These are phyloP conservation scores for Tetramorium alpestre DNA, from an alignment of 1,140 invertebrate species.

Conservation along the genomic window DNA sequence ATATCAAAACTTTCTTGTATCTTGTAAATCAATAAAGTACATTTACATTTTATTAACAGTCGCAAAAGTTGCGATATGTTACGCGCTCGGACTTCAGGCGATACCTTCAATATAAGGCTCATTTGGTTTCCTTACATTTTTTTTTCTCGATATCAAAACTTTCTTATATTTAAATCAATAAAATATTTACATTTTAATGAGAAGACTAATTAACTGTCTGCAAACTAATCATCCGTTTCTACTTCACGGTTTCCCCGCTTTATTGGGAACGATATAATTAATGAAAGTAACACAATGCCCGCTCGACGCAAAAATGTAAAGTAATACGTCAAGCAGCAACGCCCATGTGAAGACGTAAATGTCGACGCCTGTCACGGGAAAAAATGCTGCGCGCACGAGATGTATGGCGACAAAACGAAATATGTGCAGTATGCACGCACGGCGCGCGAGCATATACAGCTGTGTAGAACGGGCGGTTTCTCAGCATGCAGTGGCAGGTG, in stretches of 20 bases:
- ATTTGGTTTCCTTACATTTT: not conserved
- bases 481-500: constrained; percentile 42
- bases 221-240: not conserved
- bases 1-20: not conserved
- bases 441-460: not conserved
- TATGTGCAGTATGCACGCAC: constrained; percentile 2
- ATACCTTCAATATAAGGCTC: not conserved
- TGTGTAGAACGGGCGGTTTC: constrained; percentile 8
- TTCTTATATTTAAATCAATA: not conserved
- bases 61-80: not conserved
- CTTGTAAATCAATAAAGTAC: not conserved
- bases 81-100: not conserved
- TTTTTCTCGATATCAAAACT: not conserved
- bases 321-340: constrained; percentile 21
- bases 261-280: not conserved
- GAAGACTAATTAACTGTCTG: not conserved
- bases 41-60: not conserved
- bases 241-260: not conserved
- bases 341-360: constrained; percentile 51
- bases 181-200: not conserved
- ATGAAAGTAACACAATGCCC: not conserved
- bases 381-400: constrained; percentile 37
- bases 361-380: constrained; percentile 53
- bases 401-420: constrained; percentile 42
- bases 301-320: constrained; percentile 4